Evolutionary conservation across 2,113 vertebrate genomes (phyloP).

Genomic region (Hypomesus transpacificus): DNA sequence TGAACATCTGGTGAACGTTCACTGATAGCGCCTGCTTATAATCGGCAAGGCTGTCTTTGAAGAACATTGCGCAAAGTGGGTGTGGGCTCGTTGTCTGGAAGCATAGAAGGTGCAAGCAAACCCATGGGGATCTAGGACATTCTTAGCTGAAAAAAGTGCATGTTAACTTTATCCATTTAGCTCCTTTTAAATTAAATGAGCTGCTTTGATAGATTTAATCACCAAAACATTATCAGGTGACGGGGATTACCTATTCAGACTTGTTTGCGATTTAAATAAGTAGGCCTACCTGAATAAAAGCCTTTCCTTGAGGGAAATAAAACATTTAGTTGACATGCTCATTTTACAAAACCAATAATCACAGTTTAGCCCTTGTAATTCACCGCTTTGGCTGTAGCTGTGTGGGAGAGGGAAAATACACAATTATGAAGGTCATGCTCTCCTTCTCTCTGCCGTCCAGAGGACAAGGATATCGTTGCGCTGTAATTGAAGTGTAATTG

Average conservation of each 20-base stretch:
- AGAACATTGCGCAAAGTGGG: no score
- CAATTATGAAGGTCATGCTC: slow-evolving; percentile 62
- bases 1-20: neutral
- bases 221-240: neutral
- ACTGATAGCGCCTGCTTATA: neutral
- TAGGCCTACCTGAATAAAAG: no score
- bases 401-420: slow-evolving; percentile 44
- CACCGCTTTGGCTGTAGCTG: slow-evolving; percentile 44
- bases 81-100: neutral
- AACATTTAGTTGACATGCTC: slow-evolving; percentile 30
- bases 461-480: slow-evolving; percentile 63
- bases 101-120: neutral
- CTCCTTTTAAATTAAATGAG: neutral
- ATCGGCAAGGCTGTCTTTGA: no score
- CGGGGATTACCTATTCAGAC: neutral
- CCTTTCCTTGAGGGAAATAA: no score
- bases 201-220: neutral
- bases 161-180: neutral
- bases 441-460: slow-evolving; percentile 46
- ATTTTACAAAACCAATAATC: slow-evolving; percentile 58
- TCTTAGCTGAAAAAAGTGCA: neutral
- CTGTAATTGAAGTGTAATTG: slow-evolving; percentile 68
- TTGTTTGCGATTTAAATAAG: no score
- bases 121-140: neutral
- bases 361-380: slow-evolving; percentile 55